These are phyloP conservation scores for Amiota minor DNA, from an alignment of 2,888 invertebrate species.

Conservation along the genomic window DNA sequence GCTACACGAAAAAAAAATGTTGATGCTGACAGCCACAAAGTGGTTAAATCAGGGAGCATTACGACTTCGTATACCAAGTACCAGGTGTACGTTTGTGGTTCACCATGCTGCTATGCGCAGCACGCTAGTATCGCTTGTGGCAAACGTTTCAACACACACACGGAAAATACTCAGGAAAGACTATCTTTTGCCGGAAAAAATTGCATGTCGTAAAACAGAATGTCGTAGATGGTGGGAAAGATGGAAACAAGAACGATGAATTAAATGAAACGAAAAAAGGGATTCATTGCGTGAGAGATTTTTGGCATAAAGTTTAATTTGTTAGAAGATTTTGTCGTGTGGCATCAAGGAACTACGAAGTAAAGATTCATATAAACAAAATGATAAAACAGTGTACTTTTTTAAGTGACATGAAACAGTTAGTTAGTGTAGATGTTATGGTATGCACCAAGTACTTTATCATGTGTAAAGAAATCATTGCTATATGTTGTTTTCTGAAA, in stretches of 20 bases:
- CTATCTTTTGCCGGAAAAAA: not conserved
- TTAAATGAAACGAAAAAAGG: not conserved
- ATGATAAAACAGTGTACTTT: too few species aligned
- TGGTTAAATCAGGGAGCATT: slow-evolving; percentile 11
- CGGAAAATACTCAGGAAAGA: not conserved
- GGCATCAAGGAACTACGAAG: not conserved
- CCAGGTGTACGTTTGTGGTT: not conserved
- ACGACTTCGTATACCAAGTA: not conserved
- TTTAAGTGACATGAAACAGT: too few species aligned
- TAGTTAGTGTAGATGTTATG: too few species aligned
- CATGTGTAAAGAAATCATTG: too few species aligned
- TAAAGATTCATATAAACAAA: too few species aligned
- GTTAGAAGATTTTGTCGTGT: not conserved
- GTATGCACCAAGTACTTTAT: too few species aligned
- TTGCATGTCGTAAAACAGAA: not conserved
- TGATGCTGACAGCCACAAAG: slow-evolving; percentile 13
- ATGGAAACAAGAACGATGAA: not conserved
- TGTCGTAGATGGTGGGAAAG: not conserved
- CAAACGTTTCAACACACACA: not conserved
- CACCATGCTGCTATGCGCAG: not conserved
- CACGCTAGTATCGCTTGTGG: not conserved
- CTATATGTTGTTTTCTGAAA: too few species aligned
- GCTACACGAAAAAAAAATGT: slow-evolving; percentile 6
- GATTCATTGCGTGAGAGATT: not conserved
- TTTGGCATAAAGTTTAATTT: slow-evolving; percentile 8